Evolutionary conservation across 2,888 invertebrate species (phyloP), one percentile per base, ranked within the genome.

Genomic region (Lithophane semibrunnea): DNA sequence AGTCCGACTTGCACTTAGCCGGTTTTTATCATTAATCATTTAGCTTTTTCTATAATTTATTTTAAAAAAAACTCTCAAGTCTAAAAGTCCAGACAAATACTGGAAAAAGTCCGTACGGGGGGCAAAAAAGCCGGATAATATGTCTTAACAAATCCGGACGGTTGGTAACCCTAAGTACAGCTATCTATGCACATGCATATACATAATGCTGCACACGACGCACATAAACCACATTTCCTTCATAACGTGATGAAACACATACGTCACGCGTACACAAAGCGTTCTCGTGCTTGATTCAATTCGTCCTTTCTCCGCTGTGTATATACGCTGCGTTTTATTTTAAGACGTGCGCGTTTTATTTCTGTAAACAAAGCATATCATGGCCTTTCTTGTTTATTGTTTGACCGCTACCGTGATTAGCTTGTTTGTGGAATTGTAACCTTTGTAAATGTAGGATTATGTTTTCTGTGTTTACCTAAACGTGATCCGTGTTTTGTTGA

Each of bases 271-370:
- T 24, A 64, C n/a, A 82, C 80, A 86, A 88, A 80, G 82, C 71
- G 52, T 63, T 60, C 67, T 68, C 68, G 70, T 67, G 75, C 68
- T 75, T 64, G 81, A 80, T 86, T 80, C 65, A 75, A 83, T 77
- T 80, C 67, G 86, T 85, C 84, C 73, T 88, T 87, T 85, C 88
- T 84, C 75, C 77, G 76, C 2, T 73, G 71, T 85, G 83, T 84
- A 82, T 78, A 76, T 71, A 74, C 29, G 72, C 61, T 54, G 60
- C 67, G 61, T 68, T 81, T 83, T 88, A 88, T 88, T 87, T 88
- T 86, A 61, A 80, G 88, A 85, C 70, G 21, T 37, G 60, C 71
- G 56, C 70, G 81, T 78, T 88, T 87, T 85, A 88, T 88, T 80
- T 77, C 64, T 37, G 78, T 82, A 83, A 88, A 88, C 87, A 87